Evolutionary conservation across 1,140 invertebrate genomes (phyloP).

Genomic region (Drepana arcuata): DNA sequence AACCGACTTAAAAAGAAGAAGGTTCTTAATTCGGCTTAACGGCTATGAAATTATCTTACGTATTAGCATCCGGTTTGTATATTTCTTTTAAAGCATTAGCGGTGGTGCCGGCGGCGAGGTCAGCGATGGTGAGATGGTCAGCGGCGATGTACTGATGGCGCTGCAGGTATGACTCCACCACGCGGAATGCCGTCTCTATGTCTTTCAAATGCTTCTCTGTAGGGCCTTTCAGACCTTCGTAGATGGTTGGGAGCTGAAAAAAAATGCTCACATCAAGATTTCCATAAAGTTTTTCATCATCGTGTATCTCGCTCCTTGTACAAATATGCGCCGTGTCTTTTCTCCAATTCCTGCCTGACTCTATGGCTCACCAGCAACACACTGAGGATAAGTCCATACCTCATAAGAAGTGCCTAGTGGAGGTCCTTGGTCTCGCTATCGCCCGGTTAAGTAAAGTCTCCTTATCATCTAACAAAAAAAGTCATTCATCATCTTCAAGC

Average conservation of each 20-base stretch:
- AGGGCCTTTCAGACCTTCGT: slow-evolving; percentile 9
- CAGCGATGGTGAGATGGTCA: slow-evolving; percentile 28
- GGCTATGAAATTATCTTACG: too few relatives aligned
- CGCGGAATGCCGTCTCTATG: slow-evolving; percentile 22
- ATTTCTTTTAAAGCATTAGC: slow-evolving; percentile 10
- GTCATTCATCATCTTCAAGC: background rate
- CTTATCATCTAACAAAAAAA: background rate
- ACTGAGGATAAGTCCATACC: too few relatives aligned
- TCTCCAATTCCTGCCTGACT: background rate
- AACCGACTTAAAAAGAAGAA: background rate
- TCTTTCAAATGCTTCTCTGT: slow-evolving; percentile 9
- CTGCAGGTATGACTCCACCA: slow-evolving; percentile 25
- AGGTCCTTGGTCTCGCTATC: too few relatives aligned
- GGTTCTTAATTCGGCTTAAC: background rate
- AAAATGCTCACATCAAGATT: slow-evolving; percentile 1
- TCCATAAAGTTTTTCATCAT: background rate
- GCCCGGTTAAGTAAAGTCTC: too few relatives aligned
- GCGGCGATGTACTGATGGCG: slow-evolving; percentile 15
- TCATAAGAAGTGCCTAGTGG: too few relatives aligned
- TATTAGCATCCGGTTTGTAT: slow-evolving; percentile 17
- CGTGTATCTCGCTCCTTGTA: too few relatives aligned
- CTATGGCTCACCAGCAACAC: background rate
- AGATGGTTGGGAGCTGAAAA: slow-evolving; percentile 22
- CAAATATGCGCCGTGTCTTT: background rate
- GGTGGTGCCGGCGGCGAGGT: slow-evolving; percentile 24